These are phyloP conservation scores for Urosaurus nigricauda DNA, from an alignment of 2,797 vertebrate species.

Conservation along the genomic window DNA sequence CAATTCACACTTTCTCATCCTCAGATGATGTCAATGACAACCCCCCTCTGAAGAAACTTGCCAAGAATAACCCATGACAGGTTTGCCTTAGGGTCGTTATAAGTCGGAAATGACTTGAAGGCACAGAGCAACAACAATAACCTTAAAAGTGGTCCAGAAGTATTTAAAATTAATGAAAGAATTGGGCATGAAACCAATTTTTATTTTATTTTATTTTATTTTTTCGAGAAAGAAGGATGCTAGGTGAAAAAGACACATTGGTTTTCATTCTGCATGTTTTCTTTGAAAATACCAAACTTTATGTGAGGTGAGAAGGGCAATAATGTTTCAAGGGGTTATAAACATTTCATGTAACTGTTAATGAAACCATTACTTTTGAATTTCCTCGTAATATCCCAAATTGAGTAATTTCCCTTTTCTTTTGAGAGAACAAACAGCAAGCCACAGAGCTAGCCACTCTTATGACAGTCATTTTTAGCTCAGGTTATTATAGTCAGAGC, in stretches of 20 bases:
- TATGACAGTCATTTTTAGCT: not conserved
- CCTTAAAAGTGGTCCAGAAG: not conserved
- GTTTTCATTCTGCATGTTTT: constrained; percentile 59
- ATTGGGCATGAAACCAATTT: not conserved
- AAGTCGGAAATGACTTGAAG: too few species aligned
- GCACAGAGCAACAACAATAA: too few species aligned
- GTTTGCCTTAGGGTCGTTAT: too few species aligned
- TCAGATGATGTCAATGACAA: too few species aligned
- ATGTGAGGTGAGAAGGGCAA: constrained; percentile 58
- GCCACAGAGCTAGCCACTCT: constrained; percentile 16
- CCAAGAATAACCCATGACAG: too few species aligned
- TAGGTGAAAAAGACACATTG: constrained; percentile 44
- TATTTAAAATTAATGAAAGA: not conserved
- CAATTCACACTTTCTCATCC: too few species aligned
- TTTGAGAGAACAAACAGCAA: constrained; percentile 14
- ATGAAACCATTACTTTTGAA: constrained; percentile 65
- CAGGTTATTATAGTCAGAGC: not conserved
- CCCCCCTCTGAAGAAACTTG: too few species aligned
- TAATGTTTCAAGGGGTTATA: constrained; percentile 61
- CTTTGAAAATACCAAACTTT: constrained; percentile 66
- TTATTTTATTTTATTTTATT: too few species aligned
- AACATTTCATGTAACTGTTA: constrained; percentile 59
- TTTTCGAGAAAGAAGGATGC: not conserved
- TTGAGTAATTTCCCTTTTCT: constrained; percentile 42
- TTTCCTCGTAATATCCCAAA: constrained; percentile 38